A percentile compares a stretch with the other conserved stretches of the same genome.
phyloP scores from a whole-genome alignment of 2,797 vertebrate species.

The Amphiprion clarkii region DNA sequence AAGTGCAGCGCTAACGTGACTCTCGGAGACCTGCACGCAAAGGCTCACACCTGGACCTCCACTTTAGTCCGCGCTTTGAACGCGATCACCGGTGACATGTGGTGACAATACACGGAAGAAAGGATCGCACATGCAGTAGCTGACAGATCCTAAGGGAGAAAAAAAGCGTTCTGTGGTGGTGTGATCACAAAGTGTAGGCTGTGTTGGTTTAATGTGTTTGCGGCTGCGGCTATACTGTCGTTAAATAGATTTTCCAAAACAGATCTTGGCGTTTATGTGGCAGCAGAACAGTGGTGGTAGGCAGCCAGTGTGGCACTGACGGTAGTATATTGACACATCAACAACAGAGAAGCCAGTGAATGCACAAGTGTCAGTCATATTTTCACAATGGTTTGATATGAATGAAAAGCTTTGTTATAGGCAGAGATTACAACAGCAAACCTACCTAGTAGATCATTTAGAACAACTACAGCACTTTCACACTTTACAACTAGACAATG shows the following conservation, averaged over 20 bases:
- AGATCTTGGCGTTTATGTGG: constrained; percentile 13
- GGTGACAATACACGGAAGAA: constrained; percentile 55
- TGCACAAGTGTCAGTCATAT: not conserved
- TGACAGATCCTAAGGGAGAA: not conserved
- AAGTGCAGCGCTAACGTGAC: not conserved
- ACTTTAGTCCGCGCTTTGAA: constrained; percentile 6
- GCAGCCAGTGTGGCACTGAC: constrained; percentile 3
- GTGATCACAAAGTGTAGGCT: constrained; percentile 16
- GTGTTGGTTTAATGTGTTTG: not conserved
- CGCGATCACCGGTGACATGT: constrained; percentile 32
- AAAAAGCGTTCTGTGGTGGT: not conserved
- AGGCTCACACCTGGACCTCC: constrained; percentile 3
- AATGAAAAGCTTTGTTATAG: not conserved
- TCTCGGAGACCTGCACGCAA: not conserved
- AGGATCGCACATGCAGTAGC: constrained; percentile 9
- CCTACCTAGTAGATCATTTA: not conserved
- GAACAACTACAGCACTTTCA: not conserved
- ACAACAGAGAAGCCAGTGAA: not conserved
- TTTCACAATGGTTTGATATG: not conserved
- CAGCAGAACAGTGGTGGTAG: constrained; percentile 7
- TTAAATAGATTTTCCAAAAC: constrained; percentile 3
- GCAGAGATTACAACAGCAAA: not conserved
- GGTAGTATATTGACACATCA: not conserved
- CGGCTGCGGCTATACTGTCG: constrained; percentile 13
- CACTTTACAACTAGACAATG: not conserved